Base-by-base conservation (phyloP, 2,113 vertebrate genomes). In the Ceyx melanurus region DNA sequence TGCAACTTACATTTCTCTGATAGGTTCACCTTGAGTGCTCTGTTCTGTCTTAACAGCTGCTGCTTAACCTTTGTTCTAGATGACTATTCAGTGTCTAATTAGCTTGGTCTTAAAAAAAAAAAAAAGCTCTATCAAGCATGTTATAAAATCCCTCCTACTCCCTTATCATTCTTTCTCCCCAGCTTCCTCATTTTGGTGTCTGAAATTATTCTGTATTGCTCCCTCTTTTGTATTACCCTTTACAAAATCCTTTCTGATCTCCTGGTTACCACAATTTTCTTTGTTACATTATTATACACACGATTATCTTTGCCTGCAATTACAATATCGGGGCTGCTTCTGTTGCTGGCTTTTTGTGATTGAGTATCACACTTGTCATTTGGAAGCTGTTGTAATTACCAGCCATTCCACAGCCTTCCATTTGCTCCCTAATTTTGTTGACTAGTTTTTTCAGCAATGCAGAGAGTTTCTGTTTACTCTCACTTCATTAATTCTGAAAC, bases 21-120 rank as follows among this genome's bases (percentile, higher is more conserved):
- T 53, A 64, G 23, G 37, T 88, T 88, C 79, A 92, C 89, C 88
- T 66, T 85, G 58, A 97, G 67, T 92, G 46, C 68, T 86, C 61
- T 92, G 40, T 77, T 80, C 80, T 94, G 61, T 93, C 80, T 91
- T 89, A 90, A 88, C 74, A 94, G 70, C 76, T 83, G 81, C 65
- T 90, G 45, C 89, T 96, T 97, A 95, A 96, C 96, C 95, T 96
- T 95, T 96, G 68, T 87, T 93, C 65, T 66, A 56, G 86, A 91
- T 90, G 78, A 93, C 81, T 92, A 73, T 74, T 96, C 84, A 91
- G 70, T 89, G 70, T 96, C 92, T 97, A 95, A 97, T 95, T 95
- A 96, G 35, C 76, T 95, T 76, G 43, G 89, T 94, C 88, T 72
- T 95, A 45, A 29, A 60, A 37, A 53, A 56, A 65, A n/a, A 64